Percentiles rank a stretch among this genome's conserved stretches.
phyloP scores from a whole-genome alignment of 2,113 vertebrate genomes.

The Octodon degus region DNA sequence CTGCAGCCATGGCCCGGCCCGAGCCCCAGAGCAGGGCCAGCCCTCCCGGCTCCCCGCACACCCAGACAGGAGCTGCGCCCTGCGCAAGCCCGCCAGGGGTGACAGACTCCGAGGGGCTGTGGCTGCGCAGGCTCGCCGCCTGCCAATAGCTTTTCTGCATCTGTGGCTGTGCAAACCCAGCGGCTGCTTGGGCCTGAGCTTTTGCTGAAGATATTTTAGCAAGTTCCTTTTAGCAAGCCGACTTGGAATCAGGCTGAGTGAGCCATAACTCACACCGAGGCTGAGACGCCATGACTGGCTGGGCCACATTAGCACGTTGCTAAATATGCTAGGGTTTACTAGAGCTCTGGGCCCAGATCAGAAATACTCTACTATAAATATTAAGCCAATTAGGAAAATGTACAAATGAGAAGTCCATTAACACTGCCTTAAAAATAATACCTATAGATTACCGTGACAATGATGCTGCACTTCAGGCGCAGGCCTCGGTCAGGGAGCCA shows the following conservation, averaged over 20 bases:
- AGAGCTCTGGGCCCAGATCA: constrained; percentile 68
- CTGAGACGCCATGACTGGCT: not conserved
- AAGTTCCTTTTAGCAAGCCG: constrained; percentile 7
- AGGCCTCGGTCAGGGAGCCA: not conserved
- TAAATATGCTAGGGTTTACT: constrained; percentile 46
- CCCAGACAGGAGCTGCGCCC: constrained; percentile 73
- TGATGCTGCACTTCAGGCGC: rapidly evolving
- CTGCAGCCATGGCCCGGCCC: constrained; percentile 84
- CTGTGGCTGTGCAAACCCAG: constrained; percentile 75
- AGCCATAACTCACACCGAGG: not conserved
- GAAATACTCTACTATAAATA: constrained; percentile 75
- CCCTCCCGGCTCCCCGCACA: constrained; percentile 77
- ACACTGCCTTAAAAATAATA: constrained; percentile 13
- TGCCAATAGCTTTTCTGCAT: constrained; percentile 82
- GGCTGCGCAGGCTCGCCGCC: constrained; percentile 61
- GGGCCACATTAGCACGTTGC: constrained; percentile 52
- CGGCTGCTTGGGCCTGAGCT: constrained; percentile 78
- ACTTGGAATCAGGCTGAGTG: not conserved
- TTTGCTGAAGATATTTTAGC: constrained; percentile 66
- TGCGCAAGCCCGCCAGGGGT: constrained; percentile 34
- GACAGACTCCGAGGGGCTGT: constrained; percentile 73
- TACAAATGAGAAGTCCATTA: constrained; percentile 73
- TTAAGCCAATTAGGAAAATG: constrained; percentile 73
- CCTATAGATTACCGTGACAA: not conserved
- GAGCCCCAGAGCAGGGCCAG: constrained; percentile 68